phyloP scores from a whole-genome alignment of 2,888 invertebrate species.

The Mycalesis mineus region DNA sequence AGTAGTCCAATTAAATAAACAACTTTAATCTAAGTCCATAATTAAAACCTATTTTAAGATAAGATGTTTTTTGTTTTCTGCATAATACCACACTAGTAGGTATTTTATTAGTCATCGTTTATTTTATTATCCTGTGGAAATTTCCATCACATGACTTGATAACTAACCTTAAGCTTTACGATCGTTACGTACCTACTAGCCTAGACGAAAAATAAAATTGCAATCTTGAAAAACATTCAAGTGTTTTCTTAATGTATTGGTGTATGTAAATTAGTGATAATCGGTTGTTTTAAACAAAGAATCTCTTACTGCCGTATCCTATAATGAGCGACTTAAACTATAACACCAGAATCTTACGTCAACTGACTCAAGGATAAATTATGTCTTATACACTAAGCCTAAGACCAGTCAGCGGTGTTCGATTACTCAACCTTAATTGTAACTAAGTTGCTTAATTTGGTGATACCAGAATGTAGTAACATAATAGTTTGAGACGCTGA shows the following conservation, averaged over 20 bases:
- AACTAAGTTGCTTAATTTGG: slow-evolving; percentile 45
- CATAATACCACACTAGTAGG: not conserved
- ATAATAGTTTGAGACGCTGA: slow-evolving; percentile 13
- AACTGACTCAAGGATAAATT: slow-evolving; percentile 20
- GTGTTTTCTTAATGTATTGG: not conserved
- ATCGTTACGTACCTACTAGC: no score
- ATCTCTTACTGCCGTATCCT: not conserved
- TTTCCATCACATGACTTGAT: not conserved
- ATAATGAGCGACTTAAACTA: slow-evolving; percentile 2
- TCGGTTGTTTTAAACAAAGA: not conserved
- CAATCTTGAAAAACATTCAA: not conserved
- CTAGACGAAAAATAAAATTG: not conserved
- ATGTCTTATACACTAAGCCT: slow-evolving; percentile 23
- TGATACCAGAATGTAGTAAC: slow-evolving; percentile 27
- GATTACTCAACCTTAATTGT: slow-evolving; percentile 53
- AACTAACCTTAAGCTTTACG: not conserved
- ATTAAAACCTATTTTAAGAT: not conserved
- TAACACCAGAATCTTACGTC: slow-evolving; percentile 9
- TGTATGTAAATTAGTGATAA: not conserved
- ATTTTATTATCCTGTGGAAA: slow-evolving; percentile 1
- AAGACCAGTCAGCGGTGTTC: slow-evolving; percentile 53
- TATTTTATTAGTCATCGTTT: not conserved
- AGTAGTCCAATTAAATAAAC: no score
- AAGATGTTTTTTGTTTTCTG: not conserved
- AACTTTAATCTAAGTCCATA: not conserved